A percentile compares a stretch with the other conserved stretches of the same genome.
These are phyloP conservation scores for Grammomys surdaster DNA, from an alignment of 2,113 vertebrate species.

Conservation along the genomic window DNA sequence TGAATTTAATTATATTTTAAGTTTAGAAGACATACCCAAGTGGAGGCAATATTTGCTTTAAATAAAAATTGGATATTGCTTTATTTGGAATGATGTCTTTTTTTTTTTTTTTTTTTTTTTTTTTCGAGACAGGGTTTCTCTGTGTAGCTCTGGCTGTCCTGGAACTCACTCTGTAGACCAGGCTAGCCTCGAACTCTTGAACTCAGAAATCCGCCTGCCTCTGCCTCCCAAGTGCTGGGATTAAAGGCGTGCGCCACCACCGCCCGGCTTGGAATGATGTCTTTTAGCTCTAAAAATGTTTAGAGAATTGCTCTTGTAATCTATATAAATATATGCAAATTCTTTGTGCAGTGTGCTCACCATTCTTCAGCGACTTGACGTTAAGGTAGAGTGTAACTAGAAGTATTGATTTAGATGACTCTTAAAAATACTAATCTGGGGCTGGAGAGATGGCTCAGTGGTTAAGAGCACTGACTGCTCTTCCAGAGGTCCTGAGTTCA, in stretches of 20 bases:
- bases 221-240: no score
- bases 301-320: constrained; percentile 1
- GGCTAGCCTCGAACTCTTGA: no score
- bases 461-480: no score
- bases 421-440: constrained; percentile 15
- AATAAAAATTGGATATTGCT: constrained; percentile 44
- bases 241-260: no score
- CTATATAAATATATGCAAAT: neutral
- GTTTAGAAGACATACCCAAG: constrained; percentile 36
- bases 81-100: neutral
- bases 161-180: no score
- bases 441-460: no score
- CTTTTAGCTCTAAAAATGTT: constrained; percentile 1
- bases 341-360: neutral
- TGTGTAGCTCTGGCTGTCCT: no score
- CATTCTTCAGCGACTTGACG: neutral
- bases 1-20: constrained; percentile 40
- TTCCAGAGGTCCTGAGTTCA: no score
- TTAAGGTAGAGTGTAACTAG: constrained; percentile 34
- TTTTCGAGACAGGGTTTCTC: no score
- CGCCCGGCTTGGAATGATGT: neutral
- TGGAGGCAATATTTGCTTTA: neutral
- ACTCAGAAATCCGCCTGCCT: no score
- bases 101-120: no score
- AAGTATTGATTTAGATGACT: neutral